phyloP scores from a whole-genome alignment of 1,140 invertebrate species.

The Solenopsis invicta region DNA sequence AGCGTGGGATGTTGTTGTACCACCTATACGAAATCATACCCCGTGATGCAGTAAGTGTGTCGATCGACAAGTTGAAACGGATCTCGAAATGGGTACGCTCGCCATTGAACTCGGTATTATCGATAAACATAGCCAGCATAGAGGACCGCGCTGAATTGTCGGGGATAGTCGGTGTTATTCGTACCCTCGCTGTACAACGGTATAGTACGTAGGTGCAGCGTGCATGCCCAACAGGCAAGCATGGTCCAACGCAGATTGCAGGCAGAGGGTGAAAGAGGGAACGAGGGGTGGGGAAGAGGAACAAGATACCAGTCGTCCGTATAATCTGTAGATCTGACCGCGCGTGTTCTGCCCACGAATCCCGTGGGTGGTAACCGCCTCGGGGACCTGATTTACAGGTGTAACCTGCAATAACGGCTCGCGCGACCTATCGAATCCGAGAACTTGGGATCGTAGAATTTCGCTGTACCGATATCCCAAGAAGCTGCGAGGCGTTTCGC shows the following conservation, averaged over 20 bases:
- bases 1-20: neutral
- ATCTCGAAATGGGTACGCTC: conserved; percentile 60
- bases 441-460: conserved; percentile 48
- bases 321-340: conserved; percentile 76
- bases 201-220: conserved; percentile 55
- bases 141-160: conserved; percentile 63
- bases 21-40: conserved; percentile 6
- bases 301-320: conserved; percentile 71
- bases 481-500: neutral
- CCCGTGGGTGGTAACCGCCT: conserved; percentile 74
- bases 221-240: conserved; percentile 47
- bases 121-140: conserved; percentile 54
- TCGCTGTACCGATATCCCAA: conserved; percentile 23
- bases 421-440: conserved; percentile 57
- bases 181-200: conserved; percentile 46
- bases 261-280: neutral
- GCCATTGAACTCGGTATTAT: conserved; percentile 48
- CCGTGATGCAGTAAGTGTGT: conserved; percentile 45
- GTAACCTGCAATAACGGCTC: conserved; percentile 74
- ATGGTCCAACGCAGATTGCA: conserved; percentile 6
- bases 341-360: conserved; percentile 75
- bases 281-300: conserved; percentile 42
- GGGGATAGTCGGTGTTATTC: conserved; percentile 60
- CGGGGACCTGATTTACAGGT: conserved; percentile 75
- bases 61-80: conserved; percentile 58